A percentile compares a stretch with the other conserved stretches of the same genome.
Conservation (phyloP, 1,140 invertebrate species). For the Piezodorus guildinii region DNA sequence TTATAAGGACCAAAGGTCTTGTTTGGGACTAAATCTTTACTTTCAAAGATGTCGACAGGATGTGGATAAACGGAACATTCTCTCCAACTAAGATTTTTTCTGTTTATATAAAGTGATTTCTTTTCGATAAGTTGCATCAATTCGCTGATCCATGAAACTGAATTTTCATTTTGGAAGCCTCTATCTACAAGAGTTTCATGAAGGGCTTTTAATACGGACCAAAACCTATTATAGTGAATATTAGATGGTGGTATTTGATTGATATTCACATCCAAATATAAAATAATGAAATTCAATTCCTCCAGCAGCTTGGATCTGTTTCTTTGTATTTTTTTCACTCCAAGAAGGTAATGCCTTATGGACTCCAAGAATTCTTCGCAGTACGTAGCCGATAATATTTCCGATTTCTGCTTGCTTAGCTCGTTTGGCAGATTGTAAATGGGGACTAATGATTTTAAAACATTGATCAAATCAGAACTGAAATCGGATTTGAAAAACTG, state of each 20-base stretch:
- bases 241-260: not conserved
- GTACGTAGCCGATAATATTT: not conserved
- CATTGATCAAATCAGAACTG: not conserved
- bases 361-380: not conserved
- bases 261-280: not conserved
- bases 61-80: not conserved
- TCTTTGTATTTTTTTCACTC: not conserved
- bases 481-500: no score
- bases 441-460: not conserved
- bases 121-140: not conserved
- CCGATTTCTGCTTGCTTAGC: not conserved
- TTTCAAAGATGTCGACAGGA: not conserved
- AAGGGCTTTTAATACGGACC: not conserved
- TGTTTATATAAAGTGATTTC: not conserved
- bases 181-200: not conserved
- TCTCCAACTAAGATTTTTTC: not conserved
- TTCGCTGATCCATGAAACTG: not conserved
- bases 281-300: not conserved
- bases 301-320: not conserved
- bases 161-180: not conserved
- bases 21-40: not conserved
- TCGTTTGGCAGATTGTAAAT: not conserved
- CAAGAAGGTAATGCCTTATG: not conserved
- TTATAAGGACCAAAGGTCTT: constrained; percentile 29
- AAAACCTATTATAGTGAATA: not conserved